Conservation (phyloP, 2,113 vertebrate species). For the Leptobrachium leishanense region DNA sequence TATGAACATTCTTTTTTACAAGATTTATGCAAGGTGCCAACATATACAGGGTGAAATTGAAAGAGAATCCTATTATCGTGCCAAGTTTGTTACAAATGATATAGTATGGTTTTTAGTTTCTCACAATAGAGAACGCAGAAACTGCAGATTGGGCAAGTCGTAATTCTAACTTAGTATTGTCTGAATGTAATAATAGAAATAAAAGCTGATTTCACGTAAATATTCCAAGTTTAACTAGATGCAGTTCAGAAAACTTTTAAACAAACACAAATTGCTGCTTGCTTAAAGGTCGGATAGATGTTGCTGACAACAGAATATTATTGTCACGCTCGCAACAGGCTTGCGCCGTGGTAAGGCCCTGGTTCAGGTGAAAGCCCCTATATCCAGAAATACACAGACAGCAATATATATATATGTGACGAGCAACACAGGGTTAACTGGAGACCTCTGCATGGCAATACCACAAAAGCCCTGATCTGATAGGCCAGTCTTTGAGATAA, state of each 20-base stretch:
- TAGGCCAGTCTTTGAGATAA: no score
- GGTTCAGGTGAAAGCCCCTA: no score
- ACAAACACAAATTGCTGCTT: constrained; percentile 1
- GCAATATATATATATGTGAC: no score
- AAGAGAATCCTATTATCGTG: constrained; percentile 48
- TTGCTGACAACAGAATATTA: neutral
- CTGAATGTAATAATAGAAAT: constrained; percentile 17
- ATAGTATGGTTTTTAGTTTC: constrained; percentile 39
- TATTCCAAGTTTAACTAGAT: constrained; percentile 4
- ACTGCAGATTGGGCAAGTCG: constrained; percentile 30
- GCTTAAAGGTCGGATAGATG: constrained; percentile 2
- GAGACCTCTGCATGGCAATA: no score
- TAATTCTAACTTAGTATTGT: constrained; percentile 43
- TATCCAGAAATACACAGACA: no score
- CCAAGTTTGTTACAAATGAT: constrained; percentile 49
- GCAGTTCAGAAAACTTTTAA: constrained; percentile 18
- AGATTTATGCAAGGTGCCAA: constrained; percentile 45
- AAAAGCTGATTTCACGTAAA: constrained; percentile 40
- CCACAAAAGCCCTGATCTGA: no score
- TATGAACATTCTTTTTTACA: constrained; percentile 47
- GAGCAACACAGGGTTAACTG: no score
- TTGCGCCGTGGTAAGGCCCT: no score
- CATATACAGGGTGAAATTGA: constrained; percentile 36
- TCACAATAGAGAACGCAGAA: constrained; percentile 44
- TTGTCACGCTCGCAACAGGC: no score